Conservation (phyloP, 2,888 invertebrate species). For the Carcina quercana region DNA sequence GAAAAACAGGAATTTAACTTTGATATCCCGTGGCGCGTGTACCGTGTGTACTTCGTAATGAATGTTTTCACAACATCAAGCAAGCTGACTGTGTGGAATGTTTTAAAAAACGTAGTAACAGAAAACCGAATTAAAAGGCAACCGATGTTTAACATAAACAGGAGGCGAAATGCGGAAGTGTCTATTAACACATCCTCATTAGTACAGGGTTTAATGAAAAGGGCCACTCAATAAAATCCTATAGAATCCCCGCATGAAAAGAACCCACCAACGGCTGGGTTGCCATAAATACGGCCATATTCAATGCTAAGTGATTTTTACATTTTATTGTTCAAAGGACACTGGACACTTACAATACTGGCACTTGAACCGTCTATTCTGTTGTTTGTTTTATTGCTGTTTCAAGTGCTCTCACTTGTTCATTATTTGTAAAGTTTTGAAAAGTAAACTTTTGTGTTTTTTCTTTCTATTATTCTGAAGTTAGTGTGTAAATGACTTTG, state of each 20-base stretch:
- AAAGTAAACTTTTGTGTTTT: not conserved
- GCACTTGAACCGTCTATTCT: slow-evolving; percentile 13
- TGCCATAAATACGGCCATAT: slow-evolving; percentile 29
- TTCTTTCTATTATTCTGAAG: no score
- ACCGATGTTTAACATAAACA: slow-evolving; percentile 26
- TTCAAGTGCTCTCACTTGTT: slow-evolving; percentile 9
- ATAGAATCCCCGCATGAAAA: slow-evolving; percentile 24
- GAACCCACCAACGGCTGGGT: slow-evolving; percentile 15
- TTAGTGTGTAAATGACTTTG: no score
- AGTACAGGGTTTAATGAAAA: slow-evolving; percentile 43
- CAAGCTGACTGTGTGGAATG: no score
- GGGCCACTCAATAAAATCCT: slow-evolving; percentile 41
- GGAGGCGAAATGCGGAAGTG: slow-evolving; percentile 29
- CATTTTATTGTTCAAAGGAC: slow-evolving; percentile 28
- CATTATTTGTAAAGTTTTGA: not conserved
- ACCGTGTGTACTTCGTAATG: no score
- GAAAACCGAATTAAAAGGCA: slow-evolving; percentile 29
- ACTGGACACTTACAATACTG: slow-evolving; percentile 13
- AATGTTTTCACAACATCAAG: no score
- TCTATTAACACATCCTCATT: slow-evolving; percentile 54
- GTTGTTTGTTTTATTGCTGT: slow-evolving; percentile 14
- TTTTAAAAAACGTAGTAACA: slow-evolving; percentile 20
- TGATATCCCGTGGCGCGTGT: no score
- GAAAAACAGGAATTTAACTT: no score
- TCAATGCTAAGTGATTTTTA: slow-evolving; percentile 28